phyloP scores from a whole-genome alignment of 2,888 invertebrate genomes.

The Corythucha ciliata region DNA sequence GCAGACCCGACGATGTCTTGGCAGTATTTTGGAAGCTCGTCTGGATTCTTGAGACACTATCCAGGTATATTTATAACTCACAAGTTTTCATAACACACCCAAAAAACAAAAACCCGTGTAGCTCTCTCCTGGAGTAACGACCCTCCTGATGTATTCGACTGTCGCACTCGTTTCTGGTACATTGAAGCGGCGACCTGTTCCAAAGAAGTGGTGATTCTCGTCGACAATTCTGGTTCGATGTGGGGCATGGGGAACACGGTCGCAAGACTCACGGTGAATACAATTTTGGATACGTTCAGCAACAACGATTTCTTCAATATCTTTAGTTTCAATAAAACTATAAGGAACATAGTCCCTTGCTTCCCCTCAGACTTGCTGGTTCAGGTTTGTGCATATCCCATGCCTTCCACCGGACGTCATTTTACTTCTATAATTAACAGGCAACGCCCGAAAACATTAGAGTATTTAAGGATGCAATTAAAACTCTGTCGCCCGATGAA shows the following conservation, averaged over 20 bases:
- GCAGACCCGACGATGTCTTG: constrained; percentile 84
- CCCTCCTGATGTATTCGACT: constrained; percentile 53
- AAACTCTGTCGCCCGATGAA: constrained; percentile 58
- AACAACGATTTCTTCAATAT: constrained; percentile 98
- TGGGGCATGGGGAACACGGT: constrained; percentile 64
- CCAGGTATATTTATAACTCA: constrained; percentile 56
- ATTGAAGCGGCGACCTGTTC: constrained; percentile 96
- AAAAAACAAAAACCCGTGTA: too few species aligned
- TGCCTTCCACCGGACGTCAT: neutral
- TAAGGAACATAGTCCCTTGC: constrained; percentile 70
- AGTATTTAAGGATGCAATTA: constrained; percentile 61
- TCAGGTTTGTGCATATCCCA: constrained; percentile 43
- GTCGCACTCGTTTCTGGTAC: constrained; percentile 87
- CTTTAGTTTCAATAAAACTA: constrained; percentile 60
- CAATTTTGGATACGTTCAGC: constrained; percentile 86
- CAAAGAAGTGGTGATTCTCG: constrained; percentile 89
- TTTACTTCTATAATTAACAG: constrained; percentile 43
- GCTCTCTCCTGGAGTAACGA: constrained; percentile 58
- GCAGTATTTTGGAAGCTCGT: constrained; percentile 95
- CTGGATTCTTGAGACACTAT: constrained; percentile 86
- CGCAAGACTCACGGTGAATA: constrained; percentile 76
- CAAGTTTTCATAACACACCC: too few species aligned
- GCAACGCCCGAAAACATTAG: constrained; percentile 77
- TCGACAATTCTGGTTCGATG: constrained; percentile 97
- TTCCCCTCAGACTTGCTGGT: constrained; percentile 68